Evolutionary conservation across 2,888 invertebrate species (phyloP), one percentile per base, ranked within the genome.

Genomic region (Tridacna crocea): DNA sequence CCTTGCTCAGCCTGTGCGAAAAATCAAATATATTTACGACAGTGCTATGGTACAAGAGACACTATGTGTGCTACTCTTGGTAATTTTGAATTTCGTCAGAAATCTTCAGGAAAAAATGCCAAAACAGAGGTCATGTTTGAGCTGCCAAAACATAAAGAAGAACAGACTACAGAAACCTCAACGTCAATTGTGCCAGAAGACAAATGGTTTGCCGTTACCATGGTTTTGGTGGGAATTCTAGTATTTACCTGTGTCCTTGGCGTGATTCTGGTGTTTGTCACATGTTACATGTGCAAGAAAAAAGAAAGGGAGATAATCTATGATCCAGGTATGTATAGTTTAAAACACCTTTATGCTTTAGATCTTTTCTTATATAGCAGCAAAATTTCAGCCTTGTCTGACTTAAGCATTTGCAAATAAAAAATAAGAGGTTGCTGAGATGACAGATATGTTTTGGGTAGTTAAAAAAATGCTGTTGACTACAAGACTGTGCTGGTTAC

Each of bases 171-270:
- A 15, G 66, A 77, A 72, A 82, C 80, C 36, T 24, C 80, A 36
- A 75, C 84, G 13, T 78, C 82, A 6, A 55, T 78, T 36, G 48
- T 76, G 0, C 36, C 26, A 17, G 85, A 77, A 17, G 83, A 82
- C 48, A 79, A 79, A 36, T 86, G 85, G 85, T 86, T 83, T 55
- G 79, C 81, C 0, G 79, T 86, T n/a, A 86, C 85, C 46, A 83
- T 86, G 79, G 85, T 86, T 19, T 55, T 86, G 47, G 79, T 81
- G 12, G 83, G 81, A 2, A 75, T 86, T 46, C 75, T 86, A 36
- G 85, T 83, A 4, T 24, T 86, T 68, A 77, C 81, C 22, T 81
- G 79, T 48, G 72, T 83, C 36, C 68, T 65, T 17, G 79, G 83
- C 0, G 68, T 83, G 3, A 48, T 83, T 15, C 63, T 76, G 11